Evolutionary conservation across 2,113 vertebrate species (phyloP).

Genomic region (Myrmecophaga tridactyla): DNA sequence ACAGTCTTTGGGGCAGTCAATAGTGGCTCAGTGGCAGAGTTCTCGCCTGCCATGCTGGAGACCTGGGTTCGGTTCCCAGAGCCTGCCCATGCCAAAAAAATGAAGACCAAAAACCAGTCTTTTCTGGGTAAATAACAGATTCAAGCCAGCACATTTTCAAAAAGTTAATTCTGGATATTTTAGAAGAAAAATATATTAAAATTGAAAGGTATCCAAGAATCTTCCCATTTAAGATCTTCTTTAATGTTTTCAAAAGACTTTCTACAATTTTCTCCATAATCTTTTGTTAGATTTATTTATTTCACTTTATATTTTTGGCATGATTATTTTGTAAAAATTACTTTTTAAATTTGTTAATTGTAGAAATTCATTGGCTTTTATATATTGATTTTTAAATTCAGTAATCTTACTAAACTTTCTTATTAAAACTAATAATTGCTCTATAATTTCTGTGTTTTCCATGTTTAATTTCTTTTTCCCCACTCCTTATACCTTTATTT

Average conservation of each 20-base stretch:
- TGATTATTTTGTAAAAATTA: conserved; percentile 8
- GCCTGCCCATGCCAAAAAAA: too few relatives aligned
- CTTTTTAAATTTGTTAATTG: conserved; percentile 9
- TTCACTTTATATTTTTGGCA: neutral
- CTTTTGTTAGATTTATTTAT: conserved; percentile 35
- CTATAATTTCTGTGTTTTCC: conserved; percentile 29
- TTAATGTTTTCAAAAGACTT: neutral
- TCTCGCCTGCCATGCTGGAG: too few relatives aligned
- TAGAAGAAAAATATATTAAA: conserved; percentile 34
- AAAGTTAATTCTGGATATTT: conserved; percentile 27
- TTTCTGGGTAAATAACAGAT: too few relatives aligned
- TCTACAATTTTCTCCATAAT: neutral
- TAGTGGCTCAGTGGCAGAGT: too few relatives aligned
- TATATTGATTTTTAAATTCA: conserved; percentile 10
- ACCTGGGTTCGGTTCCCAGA: too few relatives aligned
- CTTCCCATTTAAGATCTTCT: neutral
- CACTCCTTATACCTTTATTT: neutral
- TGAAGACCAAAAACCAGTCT: too few relatives aligned
- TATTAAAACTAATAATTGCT: conserved; percentile 55
- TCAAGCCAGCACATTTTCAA: too few relatives aligned
- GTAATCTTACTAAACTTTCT: neutral
- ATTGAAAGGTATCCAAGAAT: neutral
- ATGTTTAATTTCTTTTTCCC: neutral
- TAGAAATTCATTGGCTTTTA: conserved; percentile 11
- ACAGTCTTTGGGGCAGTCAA: too few relatives aligned